These are phyloP conservation scores for Meandrina meandrites DNA, from an alignment of 92 coral and sea anemone species.

Conservation along the genomic window DNA sequence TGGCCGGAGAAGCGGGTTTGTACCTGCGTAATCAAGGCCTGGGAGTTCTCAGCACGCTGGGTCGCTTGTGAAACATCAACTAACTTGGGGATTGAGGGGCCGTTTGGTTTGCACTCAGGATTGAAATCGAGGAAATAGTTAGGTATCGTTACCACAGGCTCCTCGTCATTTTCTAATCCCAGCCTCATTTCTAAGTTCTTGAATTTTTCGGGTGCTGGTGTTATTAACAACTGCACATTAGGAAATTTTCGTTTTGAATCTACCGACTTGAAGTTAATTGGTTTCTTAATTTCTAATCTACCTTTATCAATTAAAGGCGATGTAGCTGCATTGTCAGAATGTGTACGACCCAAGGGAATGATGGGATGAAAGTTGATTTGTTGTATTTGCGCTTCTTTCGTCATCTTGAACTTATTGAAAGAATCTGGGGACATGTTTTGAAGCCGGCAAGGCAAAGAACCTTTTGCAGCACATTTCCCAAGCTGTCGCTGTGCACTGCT, in stretches of 20 bases:
- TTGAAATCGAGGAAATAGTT: conserved; percentile 26
- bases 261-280: neutral
- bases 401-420: neutral
- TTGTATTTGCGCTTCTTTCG: neutral
- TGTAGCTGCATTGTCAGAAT: no score
- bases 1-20: neutral
- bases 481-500: neutral
- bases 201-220: conserved; percentile 23
- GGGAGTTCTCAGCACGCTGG: no score
- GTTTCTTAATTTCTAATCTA: neutral
- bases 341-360: neutral
- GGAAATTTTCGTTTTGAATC: neutral
- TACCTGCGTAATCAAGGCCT: no score
- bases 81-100: neutral
- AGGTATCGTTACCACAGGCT: conserved; percentile 27
- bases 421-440: neutral
- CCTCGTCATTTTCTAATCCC: conserved; percentile 14
- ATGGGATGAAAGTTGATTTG: neutral
- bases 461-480: neutral
- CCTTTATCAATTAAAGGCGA: neutral
- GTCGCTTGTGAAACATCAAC: neutral
- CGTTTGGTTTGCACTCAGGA: neutral
- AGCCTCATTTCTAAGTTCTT: neutral
- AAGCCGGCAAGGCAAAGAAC: neutral
- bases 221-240: neutral